Conservation (phyloP, 2,888 invertebrate species). For the Sepioteuthis lessoniana region DNA sequence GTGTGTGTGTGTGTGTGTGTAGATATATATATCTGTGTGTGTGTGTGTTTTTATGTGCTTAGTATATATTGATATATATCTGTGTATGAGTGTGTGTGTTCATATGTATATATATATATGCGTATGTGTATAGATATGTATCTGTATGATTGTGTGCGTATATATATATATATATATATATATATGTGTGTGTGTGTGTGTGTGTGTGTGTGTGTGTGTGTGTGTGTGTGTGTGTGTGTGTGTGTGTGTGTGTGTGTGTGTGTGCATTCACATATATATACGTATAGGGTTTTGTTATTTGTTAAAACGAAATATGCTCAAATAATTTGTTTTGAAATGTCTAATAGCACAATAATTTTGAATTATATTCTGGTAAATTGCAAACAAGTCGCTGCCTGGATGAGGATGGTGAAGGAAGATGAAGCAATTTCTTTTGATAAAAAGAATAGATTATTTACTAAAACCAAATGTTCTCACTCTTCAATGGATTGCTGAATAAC, state of each 20-base stretch:
- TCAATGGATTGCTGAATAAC: no score
- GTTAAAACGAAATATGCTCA: background rate
- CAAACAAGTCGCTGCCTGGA: no score
- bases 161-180: background rate
- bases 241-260: background rate
- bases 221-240: background rate
- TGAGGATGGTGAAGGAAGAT: no score
- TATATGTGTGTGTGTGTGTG: background rate
- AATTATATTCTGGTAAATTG: no score
- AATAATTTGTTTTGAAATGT: background rate
- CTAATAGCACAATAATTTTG: no score
- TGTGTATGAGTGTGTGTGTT: background rate
- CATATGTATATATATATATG: constrained; percentile 19
- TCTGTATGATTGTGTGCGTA: background rate
- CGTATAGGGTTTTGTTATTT: no score
- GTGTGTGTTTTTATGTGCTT: background rate
- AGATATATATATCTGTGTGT: no score
- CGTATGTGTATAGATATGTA: background rate
- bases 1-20: no score
- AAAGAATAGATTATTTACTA: no score
- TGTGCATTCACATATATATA: no score
- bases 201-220: background rate
- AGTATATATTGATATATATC: constrained; percentile 35
- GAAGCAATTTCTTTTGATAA: no score
- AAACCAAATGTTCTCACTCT: no score